Evolutionary conservation across 2,888 invertebrate species (phyloP).

Genomic region (Agrochola litura): DNA sequence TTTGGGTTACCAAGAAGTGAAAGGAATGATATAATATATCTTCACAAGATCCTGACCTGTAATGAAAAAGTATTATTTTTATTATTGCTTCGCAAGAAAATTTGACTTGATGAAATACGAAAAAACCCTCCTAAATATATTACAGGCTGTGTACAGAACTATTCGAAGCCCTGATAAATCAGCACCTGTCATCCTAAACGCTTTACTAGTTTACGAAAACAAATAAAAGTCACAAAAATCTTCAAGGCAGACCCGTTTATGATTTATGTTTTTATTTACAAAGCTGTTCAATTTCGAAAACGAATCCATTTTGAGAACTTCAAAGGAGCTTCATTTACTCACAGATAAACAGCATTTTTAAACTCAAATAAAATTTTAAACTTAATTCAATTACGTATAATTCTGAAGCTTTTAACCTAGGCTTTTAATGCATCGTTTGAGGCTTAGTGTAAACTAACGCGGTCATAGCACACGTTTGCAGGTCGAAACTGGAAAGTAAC

Average conservation of each 20-base stretch:
- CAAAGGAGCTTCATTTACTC: slow-evolving; percentile 31
- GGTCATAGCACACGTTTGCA: slow-evolving; percentile 32
- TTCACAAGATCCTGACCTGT: neutral
- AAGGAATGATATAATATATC: neutral
- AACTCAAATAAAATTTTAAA: slow-evolving; percentile 17
- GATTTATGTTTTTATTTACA: slow-evolving; percentile 51
- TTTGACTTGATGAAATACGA: neutral
- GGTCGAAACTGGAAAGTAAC: slow-evolving; percentile 31
- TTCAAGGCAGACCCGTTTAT: slow-evolving; percentile 31
- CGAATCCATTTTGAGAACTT: slow-evolving; percentile 37
- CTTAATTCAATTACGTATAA: slow-evolving; percentile 23
- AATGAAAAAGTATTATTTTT: neutral
- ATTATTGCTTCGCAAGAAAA: slow-evolving; percentile 1
- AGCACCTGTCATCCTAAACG: slow-evolving; percentile 39
- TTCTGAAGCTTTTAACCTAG: slow-evolving; percentile 3
- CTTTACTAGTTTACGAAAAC: slow-evolving; percentile 46
- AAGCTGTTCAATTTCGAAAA: slow-evolving; percentile 36
- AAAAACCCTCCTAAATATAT: neutral
- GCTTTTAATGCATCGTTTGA: slow-evolving; percentile 15
- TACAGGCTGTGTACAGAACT: slow-evolving; percentile 22
- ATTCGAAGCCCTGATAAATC: slow-evolving; percentile 31
- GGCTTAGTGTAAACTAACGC: slow-evolving; percentile 4
- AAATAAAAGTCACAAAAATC: slow-evolving; percentile 55
- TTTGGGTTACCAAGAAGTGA: neutral
- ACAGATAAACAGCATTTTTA: slow-evolving; percentile 31